phyloP scores from a whole-genome alignment of 2,113 vertebrate species.

The Gymnocephalus cernua region DNA sequence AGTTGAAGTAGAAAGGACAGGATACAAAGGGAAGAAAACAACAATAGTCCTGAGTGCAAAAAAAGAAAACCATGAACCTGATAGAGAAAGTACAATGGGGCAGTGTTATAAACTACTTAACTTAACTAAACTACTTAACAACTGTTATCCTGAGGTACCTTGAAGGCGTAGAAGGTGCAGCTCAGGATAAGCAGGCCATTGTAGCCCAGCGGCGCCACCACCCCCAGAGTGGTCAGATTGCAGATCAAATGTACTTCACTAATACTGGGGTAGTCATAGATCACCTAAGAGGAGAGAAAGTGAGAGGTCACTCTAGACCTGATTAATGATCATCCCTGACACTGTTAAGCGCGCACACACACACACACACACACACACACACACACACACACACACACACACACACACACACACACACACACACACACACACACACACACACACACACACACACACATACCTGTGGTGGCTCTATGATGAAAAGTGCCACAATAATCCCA shows the following conservation, averaged over 20 bases:
- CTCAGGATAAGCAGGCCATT: conserved; percentile 98
- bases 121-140: too few species aligned
- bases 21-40: too few species aligned
- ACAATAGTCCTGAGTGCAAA: neutral
- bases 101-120: neutral
- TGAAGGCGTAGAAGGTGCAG: conserved; percentile 99
- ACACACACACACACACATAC: conserved; percentile 46
- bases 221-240: conserved; percentile 96
- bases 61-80: neutral
- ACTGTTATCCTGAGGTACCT: conserved; percentile 69
- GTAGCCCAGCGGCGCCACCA: conserved; percentile 97
- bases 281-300: conserved; percentile 77
- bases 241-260: conserved; percentile 97
- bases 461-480: conserved; percentile 94
- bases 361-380: conserved; percentile 36
- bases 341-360: neutral
- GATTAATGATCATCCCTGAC: conserved; percentile 9
- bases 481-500: conserved; percentile 95
- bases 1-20: neutral
- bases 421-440: neutral
- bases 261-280: conserved; percentile 96
- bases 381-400: neutral
- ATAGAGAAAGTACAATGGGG: neutral
- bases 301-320: neutral
- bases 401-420: conserved; percentile 36